These are phyloP conservation scores for Achroia grisella DNA, from an alignment of 1,140 invertebrate genomes.

Conservation along the genomic window DNA sequence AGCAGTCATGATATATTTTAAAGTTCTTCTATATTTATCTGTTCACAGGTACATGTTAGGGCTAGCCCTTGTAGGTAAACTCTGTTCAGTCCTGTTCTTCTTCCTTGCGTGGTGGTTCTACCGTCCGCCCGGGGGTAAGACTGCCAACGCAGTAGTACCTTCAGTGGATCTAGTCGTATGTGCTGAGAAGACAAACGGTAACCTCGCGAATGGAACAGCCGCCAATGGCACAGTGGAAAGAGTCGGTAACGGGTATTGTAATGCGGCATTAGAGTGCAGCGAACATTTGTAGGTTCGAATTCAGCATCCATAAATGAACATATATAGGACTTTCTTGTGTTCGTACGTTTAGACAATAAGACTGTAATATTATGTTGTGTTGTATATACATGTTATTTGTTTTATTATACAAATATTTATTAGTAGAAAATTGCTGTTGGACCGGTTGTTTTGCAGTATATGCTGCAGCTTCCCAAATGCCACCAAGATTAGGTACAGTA, in stretches of 20 bases:
- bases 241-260: slow-evolving; percentile 48
- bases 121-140: slow-evolving; percentile 73
- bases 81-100: slow-evolving; percentile 79
- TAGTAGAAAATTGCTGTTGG: too few species aligned
- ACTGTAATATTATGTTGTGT: not conserved
- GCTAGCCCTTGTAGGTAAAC: slow-evolving; percentile 77
- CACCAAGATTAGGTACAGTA: too few species aligned
- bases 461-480: too few species aligned
- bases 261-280: slow-evolving; percentile 53
- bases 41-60: slow-evolving; percentile 79
- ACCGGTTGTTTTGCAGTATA: too few species aligned
- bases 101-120: slow-evolving; percentile 82
- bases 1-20: too few species aligned
- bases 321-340: too few species aligned
- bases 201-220: slow-evolving; percentile 20
- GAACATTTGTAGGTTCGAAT: slow-evolving; percentile 46
- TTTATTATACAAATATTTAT: not conserved
- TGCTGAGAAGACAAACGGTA: slow-evolving; percentile 39
- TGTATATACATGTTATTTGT: not conserved
- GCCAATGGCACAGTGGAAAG: slow-evolving; percentile 20
- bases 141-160: slow-evolving; percentile 41
- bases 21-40: not conserved
- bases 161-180: slow-evolving; percentile 36
- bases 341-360: too few species aligned
- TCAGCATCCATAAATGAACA: not conserved